These are phyloP conservation scores for Cryptoprocta ferox DNA, from an alignment of 2,797 vertebrate genomes.

Conservation along the genomic window DNA sequence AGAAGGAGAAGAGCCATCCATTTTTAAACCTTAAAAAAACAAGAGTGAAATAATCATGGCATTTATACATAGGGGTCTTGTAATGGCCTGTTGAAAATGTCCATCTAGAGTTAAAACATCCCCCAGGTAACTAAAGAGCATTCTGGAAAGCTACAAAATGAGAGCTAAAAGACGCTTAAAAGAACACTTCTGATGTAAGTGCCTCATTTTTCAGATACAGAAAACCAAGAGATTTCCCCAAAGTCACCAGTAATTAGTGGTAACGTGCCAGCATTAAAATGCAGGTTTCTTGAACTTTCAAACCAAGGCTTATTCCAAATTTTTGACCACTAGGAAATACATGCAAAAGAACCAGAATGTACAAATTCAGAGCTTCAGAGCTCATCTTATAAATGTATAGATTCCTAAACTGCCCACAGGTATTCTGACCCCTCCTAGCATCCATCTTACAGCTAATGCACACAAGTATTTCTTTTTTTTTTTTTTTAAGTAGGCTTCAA, in stretches of 20 bases:
- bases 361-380: not conserved
- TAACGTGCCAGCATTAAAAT: not conserved
- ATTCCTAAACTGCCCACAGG: not conserved
- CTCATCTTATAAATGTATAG: not conserved
- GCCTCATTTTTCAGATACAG: not conserved
- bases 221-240: constrained; percentile 21
- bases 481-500: no score
- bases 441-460: not conserved
- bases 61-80: not conserved
- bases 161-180: constrained; percentile 21
- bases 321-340: not conserved
- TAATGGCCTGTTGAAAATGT: not conserved
- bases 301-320: constrained; percentile 5
- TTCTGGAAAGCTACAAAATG: constrained; percentile 21
- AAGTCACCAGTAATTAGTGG: not conserved
- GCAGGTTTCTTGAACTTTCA: not conserved
- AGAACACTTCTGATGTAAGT: constrained; percentile 37
- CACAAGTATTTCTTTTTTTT: not conserved
- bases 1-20: not conserved
- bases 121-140: not conserved
- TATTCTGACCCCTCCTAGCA: not conserved
- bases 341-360: not conserved
- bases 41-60: not conserved
- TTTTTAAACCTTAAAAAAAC: not conserved
- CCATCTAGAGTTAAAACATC: constrained; percentile 5